Conservation (phyloP, 2,888 invertebrate species). For the Drosophila borborema region DNA sequence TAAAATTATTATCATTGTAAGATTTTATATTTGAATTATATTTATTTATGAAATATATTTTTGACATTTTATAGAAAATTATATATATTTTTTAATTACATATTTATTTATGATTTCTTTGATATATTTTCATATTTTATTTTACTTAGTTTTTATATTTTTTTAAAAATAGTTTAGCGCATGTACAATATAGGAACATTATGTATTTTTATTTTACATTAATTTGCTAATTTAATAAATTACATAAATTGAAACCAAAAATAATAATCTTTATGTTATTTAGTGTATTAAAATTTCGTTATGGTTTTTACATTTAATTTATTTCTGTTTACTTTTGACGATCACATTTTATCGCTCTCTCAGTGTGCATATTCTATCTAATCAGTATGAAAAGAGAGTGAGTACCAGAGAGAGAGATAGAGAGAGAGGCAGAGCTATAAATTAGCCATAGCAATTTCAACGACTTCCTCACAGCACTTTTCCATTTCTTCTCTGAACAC, state of each 20-base stretch:
- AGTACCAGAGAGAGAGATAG: background rate
- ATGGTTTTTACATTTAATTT: background rate
- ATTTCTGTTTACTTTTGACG: conserved; percentile 9
- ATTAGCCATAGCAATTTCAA: conserved; percentile 47
- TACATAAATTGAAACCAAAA: background rate
- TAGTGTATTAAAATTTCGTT: background rate
- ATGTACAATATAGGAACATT: background rate
- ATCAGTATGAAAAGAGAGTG: background rate
- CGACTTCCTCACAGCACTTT: conserved; percentile 53
- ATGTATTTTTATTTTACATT: background rate
- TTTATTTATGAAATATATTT: no score
- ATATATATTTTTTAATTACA: no score
- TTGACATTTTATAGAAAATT: no score
- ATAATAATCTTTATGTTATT: background rate
- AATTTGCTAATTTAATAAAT: background rate
- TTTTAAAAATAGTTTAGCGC: background rate
- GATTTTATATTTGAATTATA: no score
- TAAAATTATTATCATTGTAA: no score
- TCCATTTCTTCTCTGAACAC: conserved; percentile 52
- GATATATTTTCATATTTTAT: no score
- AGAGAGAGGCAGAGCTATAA: conserved; percentile 5
- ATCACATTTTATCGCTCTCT: conserved; percentile 24
- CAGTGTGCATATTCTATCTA: conserved; percentile 6
- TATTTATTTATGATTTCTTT: no score
- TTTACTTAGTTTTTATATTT: background rate